Percentiles rank a stretch among this genome's conserved stretches.
Conservation (phyloP, 2,797 vertebrate genomes). For the Euthynnus affinis region DNA sequence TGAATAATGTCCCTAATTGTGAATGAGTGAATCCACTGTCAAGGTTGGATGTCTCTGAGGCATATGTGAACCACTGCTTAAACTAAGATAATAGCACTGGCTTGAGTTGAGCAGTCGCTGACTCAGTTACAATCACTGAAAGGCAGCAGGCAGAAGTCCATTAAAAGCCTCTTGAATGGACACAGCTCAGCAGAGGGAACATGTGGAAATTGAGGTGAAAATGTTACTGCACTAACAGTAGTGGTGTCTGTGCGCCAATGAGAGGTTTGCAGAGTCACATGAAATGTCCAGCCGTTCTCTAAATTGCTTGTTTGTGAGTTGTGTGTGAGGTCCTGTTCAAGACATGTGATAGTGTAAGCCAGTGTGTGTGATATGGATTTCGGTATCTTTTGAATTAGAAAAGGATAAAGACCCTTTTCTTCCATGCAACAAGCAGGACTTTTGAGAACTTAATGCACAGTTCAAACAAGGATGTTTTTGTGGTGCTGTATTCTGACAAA, state of each 20-base stretch:
- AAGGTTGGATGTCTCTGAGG: conserved; percentile 19
- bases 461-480: conserved; percentile 55
- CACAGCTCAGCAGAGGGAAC: conserved; percentile 55
- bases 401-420: conserved; percentile 57
- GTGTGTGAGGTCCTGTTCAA: conserved; percentile 36
- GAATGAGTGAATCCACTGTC: conserved; percentile 53
- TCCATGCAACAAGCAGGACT: conserved; percentile 27
- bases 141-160: conserved; percentile 63
- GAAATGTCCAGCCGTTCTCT: conserved; percentile 37
- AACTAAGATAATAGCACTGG: conserved; percentile 36
- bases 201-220: conserved; percentile 55
- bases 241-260: conserved; percentile 25
- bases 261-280: conserved; percentile 53
- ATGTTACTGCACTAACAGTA: conserved; percentile 41
- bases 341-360: conserved; percentile 61
- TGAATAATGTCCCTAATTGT: conserved; percentile 48
- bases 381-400: conserved; percentile 31
- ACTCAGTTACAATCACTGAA: conserved; percentile 64
- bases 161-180: conserved; percentile 69
- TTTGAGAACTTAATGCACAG: conserved; percentile 29
- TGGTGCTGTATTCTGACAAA: conserved; percentile 28
- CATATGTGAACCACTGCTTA: conserved; percentile 58
- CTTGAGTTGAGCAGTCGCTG: conserved; percentile 58
- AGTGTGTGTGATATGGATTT: conserved; percentile 51
- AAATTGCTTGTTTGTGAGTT: conserved; percentile 51